Evolutionary conservation across 2,888 invertebrate genomes (phyloP).

Genomic region (Synanthedon myopaeformis): DNA sequence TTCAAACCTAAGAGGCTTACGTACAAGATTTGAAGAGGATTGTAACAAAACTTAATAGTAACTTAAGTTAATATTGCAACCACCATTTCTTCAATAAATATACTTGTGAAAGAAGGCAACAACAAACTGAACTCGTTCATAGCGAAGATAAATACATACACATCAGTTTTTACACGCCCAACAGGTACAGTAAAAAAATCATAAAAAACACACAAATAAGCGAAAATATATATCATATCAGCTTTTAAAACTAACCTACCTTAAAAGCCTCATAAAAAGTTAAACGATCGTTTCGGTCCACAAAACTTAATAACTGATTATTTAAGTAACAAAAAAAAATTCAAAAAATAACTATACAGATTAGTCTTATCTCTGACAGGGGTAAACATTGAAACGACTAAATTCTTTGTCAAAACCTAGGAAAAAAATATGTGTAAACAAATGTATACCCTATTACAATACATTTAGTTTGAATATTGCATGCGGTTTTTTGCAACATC

Average conservation of each 20-base stretch:
- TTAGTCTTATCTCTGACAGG: conserved; percentile 49
- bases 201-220: too few relatives aligned
- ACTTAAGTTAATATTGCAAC: too few relatives aligned
- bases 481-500: too few relatives aligned
- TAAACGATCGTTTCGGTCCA: not conserved
- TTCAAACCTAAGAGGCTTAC: conserved; percentile 2
- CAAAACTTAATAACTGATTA: not conserved
- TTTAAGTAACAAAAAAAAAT: conserved; percentile 5
- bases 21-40: not conserved
- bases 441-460: conserved; percentile 7
- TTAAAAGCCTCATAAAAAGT: not conserved
- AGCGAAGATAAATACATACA: too few relatives aligned
- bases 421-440: conserved; percentile 1
- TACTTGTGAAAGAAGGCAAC: too few relatives aligned
- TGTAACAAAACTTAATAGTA: too few relatives aligned
- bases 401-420: conserved; percentile 20
- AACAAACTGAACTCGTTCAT: too few relatives aligned
- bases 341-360: conserved; percentile 53
- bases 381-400: conserved; percentile 53
- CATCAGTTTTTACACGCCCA: too few relatives aligned
- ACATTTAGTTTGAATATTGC: conserved; percentile 8
- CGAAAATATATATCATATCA: too few relatives aligned
- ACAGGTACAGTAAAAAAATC: too few relatives aligned
- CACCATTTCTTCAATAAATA: too few relatives aligned
- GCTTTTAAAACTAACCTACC: too few relatives aligned